Evolutionary conservation across 2,888 invertebrate species (phyloP).

Genomic region (Lordiphosa fenestrarum): DNA sequence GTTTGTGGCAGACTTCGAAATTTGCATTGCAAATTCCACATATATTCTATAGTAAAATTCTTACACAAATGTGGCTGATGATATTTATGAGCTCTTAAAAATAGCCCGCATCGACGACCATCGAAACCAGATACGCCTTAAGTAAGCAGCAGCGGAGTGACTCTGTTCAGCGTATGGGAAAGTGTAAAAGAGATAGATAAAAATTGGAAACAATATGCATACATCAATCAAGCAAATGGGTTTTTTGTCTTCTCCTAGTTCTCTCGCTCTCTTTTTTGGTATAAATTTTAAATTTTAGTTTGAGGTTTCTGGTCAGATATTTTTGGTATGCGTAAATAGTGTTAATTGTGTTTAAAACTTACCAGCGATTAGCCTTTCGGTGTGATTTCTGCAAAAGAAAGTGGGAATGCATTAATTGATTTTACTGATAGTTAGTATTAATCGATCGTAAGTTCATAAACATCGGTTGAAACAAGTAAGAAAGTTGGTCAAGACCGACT

Average conservation of each 20-base stretch:
- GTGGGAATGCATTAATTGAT: too few relatives aligned
- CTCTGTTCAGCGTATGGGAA: conserved; percentile 24
- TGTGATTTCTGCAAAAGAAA: too few relatives aligned
- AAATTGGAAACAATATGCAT: conserved; percentile 25
- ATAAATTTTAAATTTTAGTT: conserved; percentile 24
- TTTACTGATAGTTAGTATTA: too few relatives aligned
- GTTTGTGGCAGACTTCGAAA: conserved; percentile 13
- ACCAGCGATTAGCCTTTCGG: too few relatives aligned
- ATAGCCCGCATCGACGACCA: conserved; percentile 30
- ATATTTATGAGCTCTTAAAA: conserved; percentile 60
- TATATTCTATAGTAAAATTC: conserved; percentile 23
- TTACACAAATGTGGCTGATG: conserved; percentile 27
- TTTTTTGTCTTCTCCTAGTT: conserved; percentile 4
- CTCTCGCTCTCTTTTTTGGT: conserved; percentile 14
- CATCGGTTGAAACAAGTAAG: too few relatives aligned
- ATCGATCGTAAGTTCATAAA: too few relatives aligned
- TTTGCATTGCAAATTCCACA: conserved; percentile 61
- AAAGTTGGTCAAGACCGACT: too few relatives aligned
- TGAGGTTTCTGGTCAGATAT: background rate
- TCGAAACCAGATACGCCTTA: conserved; percentile 38
- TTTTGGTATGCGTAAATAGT: conserved; percentile 3
- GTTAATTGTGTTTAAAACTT: background rate
- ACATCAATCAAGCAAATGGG: conserved; percentile 39
- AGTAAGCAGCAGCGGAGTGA: conserved; percentile 9
- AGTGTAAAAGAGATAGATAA: conserved; percentile 46